Base-by-base conservation (phyloP, 2,888 invertebrate genomes). In the Tortrix viridana region DNA sequence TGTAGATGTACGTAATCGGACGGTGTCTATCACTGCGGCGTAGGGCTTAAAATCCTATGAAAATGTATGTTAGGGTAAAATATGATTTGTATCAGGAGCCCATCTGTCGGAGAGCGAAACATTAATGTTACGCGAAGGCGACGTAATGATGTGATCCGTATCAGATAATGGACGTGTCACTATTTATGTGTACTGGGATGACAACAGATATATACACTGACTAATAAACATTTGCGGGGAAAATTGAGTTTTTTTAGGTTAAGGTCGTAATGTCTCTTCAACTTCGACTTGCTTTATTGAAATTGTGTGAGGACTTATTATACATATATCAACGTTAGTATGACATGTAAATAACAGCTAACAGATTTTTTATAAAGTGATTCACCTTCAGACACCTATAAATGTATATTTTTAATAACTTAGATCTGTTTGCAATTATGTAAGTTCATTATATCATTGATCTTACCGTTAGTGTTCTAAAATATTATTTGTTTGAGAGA, bases 131-230 rank as follows among this genome's bases (percentile, higher is more conserved):
- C 86, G 88, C 85, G 88, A 89, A 84, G 84, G 79, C 82, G 67
- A 65, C 66, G 69, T 69, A 66, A 66, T 67, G 66, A 73, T 70
- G 81, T 79, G 79, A 89, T 89, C 80, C 76, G 76, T 89, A 90
- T 90, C 90, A 89, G 86, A 88, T 89, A 90, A 90, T 90, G 86
- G 88, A 88, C 80, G 79, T 79, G 82, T 82, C 84, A 78, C 81
- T 84, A 81, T 86, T 84, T 84, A 74, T 74, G 84, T 82, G 82
- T 76, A 73, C 73, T 72, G 80, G 79, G 81, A 80, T 68, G 69
- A 63, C 58, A 63, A 63, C 58, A 53, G 52, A 63, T 63, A 63
- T 38, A 57, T 57, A 57, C 47, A 63, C 63, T 43, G 61, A 55
- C 53, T 60, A 60, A 46, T 49, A 53, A 46, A 44, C 32, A 44